Percentiles rank a stretch among this genome's conserved stretches.
Conservation (phyloP, 1,140 invertebrate species). For the Diachasmimorpha longicaudata region DNA sequence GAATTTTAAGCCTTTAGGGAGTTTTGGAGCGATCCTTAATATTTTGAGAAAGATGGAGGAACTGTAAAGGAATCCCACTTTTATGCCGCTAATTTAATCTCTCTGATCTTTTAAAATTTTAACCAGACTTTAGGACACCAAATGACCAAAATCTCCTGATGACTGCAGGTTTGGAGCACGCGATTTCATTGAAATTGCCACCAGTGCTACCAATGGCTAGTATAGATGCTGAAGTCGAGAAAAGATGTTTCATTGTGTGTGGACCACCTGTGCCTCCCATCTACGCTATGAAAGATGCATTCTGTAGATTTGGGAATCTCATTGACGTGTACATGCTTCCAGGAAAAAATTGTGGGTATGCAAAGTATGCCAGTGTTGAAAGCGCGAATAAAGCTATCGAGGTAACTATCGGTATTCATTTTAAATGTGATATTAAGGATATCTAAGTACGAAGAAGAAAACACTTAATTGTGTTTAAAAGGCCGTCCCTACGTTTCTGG, state of each 20-base stretch:
- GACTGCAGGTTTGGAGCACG: conserved; percentile 50
- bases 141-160: no score
- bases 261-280: conserved; percentile 81
- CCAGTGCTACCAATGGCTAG: conserved; percentile 75
- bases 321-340: conserved; percentile 90
- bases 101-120: neutral
- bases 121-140: neutral
- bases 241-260: conserved; percentile 79
- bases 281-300: conserved; percentile 84
- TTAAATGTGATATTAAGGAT: no score
- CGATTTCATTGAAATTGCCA: conserved; percentile 72
- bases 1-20: no score
- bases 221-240: conserved; percentile 73
- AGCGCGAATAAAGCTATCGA: conserved; percentile 81
- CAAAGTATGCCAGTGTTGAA: conserved; percentile 81
- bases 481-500: no score
- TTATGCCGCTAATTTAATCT: neutral
- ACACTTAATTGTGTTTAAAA: no score
- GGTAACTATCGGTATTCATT: conserved; percentile 50
- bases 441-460: no score
- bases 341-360: conserved; percentile 91
- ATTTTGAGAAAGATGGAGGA: no score
- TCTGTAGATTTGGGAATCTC: conserved; percentile 90
- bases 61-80: no score
- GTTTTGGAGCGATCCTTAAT: no score